Base-by-base conservation (phyloP, 2,113 vertebrate genomes). In the Hypanus sabinus region DNA sequence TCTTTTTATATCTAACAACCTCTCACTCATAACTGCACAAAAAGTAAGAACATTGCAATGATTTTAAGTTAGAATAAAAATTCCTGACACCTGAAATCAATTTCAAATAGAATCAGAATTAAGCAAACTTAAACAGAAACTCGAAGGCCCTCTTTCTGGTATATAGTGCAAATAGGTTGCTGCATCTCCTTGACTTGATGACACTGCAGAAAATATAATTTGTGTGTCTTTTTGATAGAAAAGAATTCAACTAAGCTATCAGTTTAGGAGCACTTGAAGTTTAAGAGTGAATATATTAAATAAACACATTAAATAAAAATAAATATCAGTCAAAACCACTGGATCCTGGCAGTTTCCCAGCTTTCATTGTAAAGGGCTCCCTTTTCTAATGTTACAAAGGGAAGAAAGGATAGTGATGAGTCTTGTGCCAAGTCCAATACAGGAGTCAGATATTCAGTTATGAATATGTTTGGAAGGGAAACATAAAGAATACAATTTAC, bases 381-480 rank as follows among this genome's bases (percentile, higher is more conserved):
- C 65, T 90, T 90, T 65, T 33, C 30, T n/a, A n/a, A 62, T 62
- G 85, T 65, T 36, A 65, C 60, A 65, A 90, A 16, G 30, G 57
- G 60, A 85, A 90, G 85, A 90, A 90, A 65, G 30, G 85, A 68
- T 65, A 90, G 60, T 18, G 11, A 65, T 33, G n/a, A 87, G 60
- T 90, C 60, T 68, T 90, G 60, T 68, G 85, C 85, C 85, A 88
- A 88, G 16, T 36, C 85, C 85, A 90, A 90, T 33, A 18, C 30
- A 68, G 55, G 33, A 27, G 30, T 60, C n/a, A 30, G 60, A 65
- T 68, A 62, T 65, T 65, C 60, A 57, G 55, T 85, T 85, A 85
- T 57, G 22, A 57, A 88, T 30, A 88, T 60, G 11, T n/a, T 20
- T 90, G 11, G 60, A 90, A 33, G 9, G 14, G 7, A 90, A 33